Evolutionary conservation across 2,797 vertebrate species (phyloP).

Genomic region (Iguana delicatissima): DNA sequence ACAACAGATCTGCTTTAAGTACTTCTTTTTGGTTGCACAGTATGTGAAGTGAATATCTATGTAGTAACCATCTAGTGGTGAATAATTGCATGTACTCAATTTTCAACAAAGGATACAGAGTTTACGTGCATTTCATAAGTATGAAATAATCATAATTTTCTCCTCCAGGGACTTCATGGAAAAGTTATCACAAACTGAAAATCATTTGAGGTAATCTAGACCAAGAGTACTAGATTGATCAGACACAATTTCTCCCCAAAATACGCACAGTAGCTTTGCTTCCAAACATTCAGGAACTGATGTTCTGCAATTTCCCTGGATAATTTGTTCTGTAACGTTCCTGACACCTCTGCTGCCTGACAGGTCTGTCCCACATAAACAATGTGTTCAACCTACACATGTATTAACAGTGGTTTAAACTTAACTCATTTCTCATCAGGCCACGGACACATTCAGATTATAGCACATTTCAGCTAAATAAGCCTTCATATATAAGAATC

Average conservation of each 20-base stretch:
- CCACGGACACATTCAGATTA: background rate
- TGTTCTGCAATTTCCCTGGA: background rate
- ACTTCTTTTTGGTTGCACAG: background rate
- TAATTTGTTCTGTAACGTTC: background rate
- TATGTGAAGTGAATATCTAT: background rate
- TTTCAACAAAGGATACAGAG: background rate
- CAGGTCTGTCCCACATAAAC: background rate
- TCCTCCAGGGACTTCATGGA: background rate
- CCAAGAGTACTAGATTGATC: background rate
- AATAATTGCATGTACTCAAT: background rate
- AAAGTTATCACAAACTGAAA: background rate
- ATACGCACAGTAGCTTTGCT: background rate
- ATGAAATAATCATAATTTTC: background rate
- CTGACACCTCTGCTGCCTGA: background rate
- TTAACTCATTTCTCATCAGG: background rate
- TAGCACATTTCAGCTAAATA: background rate
- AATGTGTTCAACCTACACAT: background rate
- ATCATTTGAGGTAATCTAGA: background rate
- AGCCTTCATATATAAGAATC: background rate
- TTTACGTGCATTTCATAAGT: no score
- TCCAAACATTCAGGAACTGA: background rate
- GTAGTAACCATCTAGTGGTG: background rate
- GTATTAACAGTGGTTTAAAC: background rate
- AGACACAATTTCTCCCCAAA: background rate
- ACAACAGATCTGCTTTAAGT: background rate